These are phyloP conservation scores for Morelia viridis DNA, from an alignment of 2,797 vertebrate genomes.

Conservation along the genomic window DNA sequence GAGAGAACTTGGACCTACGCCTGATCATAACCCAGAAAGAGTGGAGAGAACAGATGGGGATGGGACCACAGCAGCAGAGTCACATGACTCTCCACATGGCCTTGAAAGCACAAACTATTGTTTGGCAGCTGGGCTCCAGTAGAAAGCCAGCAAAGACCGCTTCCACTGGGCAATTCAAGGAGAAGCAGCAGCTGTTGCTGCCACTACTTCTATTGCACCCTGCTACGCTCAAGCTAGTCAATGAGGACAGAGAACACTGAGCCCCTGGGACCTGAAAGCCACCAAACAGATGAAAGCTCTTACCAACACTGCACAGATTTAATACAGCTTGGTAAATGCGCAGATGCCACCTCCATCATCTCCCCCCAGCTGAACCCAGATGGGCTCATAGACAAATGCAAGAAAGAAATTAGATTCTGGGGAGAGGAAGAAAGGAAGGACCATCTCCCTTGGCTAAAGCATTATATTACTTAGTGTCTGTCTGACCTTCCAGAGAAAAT, in stretches of 20 bases:
- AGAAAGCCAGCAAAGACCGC: constrained; percentile 56
- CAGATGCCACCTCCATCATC: constrained; percentile 3
- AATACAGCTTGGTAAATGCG: constrained; percentile 29
- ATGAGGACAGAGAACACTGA: not conserved
- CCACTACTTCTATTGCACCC: constrained; percentile 38
- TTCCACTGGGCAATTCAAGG: constrained; percentile 38
- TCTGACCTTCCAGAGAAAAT: not conserved
- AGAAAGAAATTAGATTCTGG: not conserved
- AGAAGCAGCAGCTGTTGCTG: constrained; percentile 61
- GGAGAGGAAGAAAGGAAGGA: not conserved
- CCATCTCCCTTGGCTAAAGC: not conserved
- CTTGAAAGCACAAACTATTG: constrained; percentile 70
- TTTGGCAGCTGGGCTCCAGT: constrained; percentile 54
- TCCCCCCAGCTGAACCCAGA: not conserved
- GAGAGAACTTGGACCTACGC: constrained; percentile 76
- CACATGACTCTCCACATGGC: constrained; percentile 74
- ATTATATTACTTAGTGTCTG: not conserved
- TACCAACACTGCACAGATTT: constrained; percentile 30
- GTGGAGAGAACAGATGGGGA: constrained; percentile 83
- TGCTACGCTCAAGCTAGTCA: not conserved
- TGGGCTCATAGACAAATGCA: not conserved
- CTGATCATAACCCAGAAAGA: constrained; percentile 77
- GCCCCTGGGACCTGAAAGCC: constrained; percentile 10
- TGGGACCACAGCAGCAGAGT: constrained; percentile 74
- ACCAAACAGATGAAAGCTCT: constrained; percentile 23